phyloP scores from a whole-genome alignment of 2,797 vertebrate species.

The Poecilia picta region DNA sequence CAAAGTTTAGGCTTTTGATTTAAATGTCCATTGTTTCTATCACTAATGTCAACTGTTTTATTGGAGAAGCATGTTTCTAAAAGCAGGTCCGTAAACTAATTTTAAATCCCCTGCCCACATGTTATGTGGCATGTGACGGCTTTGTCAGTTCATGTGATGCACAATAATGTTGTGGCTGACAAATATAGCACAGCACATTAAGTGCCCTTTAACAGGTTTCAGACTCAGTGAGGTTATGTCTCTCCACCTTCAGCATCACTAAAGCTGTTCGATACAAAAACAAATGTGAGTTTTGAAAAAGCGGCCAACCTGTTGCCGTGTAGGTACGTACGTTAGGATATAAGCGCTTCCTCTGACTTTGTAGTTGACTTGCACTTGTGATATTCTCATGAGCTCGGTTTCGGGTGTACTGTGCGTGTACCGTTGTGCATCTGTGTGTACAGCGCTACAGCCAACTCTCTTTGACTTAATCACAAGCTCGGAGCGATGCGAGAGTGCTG shows the following conservation, averaged over 20 bases:
- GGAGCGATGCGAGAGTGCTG: slow-evolving; percentile 74
- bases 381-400: slow-evolving; percentile 31
- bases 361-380: slow-evolving; percentile 29
- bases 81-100: slow-evolving; percentile 71
- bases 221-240: slow-evolving; percentile 32
- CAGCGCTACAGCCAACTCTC: slow-evolving; percentile 59
- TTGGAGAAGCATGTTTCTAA: slow-evolving; percentile 32
- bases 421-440: slow-evolving; percentile 26
- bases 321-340: slow-evolving; percentile 17
- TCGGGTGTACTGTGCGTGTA: slow-evolving; percentile 27
- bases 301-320: slow-evolving; percentile 16
- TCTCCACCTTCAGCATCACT: slow-evolving; percentile 32
- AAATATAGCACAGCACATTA: slow-evolving; percentile 59
- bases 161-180: slow-evolving; percentile 64
- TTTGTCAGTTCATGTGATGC: slow-evolving; percentile 76
- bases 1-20: not conserved
- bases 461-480: slow-evolving; percentile 77
- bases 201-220: slow-evolving; percentile 60
- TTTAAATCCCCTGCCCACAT: slow-evolving; percentile 70
- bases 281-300: slow-evolving; percentile 28
- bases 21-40: not conserved
- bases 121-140: slow-evolving; percentile 68
- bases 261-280: slow-evolving; percentile 33
- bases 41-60: not conserved
- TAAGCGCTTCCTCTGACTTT: slow-evolving; percentile 12